Base-by-base conservation (phyloP, 2,113 vertebrate species). In the Melierax canorus region DNA sequence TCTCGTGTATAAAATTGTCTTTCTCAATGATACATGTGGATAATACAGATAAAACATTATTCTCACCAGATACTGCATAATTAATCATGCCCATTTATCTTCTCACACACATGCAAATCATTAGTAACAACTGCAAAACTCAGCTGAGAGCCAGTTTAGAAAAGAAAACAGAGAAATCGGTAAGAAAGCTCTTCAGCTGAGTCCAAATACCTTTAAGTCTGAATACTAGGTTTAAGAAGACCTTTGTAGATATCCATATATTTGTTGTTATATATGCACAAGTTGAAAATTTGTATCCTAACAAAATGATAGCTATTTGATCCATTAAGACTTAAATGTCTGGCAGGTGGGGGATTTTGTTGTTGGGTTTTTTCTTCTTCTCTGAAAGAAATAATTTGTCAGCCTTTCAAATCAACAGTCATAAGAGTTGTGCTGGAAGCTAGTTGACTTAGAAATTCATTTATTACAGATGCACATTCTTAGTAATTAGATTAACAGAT, bases 401-500 rank as follows among this genome's bases (percentile, higher is more conserved):
- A 94, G 50, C 29, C 7, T 94, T 95, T 84, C 68, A 91, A 92
- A 95, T 68, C 68, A 92, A 60, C 26, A 81, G 32, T 41, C 41
- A 32, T 75, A 63, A 83, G 74, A 79, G 58, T 66, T 75, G n/a
- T 74, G 23, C 39, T 82, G 60, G 78, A 95, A 90, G 53, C 46
- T 45, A 39, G 77, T 26, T 95, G 72, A 83, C 83, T 96, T 96
- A 89, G 76, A 87, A 97, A 95, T 73, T 74, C 6, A 90, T 88
- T 97, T 93, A 77, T 94, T 94, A 66, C 16, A 89, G 48, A 59
- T 92, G 22, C 13, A 80, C 41, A 26, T 68, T 95, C 39, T 94
- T 95, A 66, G 24, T 73, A 94, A 93, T 95, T 93, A 92, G 15
- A 66, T 93, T 90, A 92, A 79, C 43, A 96, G 69, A 53, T 95